phyloP scores from a whole-genome alignment of 2,888 invertebrate genomes.

The Pollenia amentaria region DNA sequence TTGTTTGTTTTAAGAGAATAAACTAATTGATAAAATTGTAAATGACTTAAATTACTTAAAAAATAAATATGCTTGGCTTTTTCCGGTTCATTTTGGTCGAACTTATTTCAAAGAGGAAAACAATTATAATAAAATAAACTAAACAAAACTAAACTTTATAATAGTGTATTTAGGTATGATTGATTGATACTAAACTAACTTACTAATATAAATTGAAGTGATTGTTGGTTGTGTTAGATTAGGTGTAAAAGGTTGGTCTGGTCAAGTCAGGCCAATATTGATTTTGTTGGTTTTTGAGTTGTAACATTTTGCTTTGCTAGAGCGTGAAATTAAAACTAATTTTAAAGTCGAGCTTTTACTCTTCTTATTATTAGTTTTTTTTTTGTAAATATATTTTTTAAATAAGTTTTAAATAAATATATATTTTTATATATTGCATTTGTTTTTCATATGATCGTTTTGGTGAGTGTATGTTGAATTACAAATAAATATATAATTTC shows the following conservation, averaged over 20 bases:
- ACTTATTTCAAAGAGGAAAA: constrained; percentile 46
- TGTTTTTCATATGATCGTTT: constrained; percentile 13
- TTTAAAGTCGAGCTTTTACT: neutral
- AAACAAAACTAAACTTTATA: constrained; percentile 2
- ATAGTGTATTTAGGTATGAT: neutral
- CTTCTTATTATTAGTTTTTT: neutral
- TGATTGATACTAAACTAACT: constrained; percentile 29
- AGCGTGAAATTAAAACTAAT: constrained; percentile 34
- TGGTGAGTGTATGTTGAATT: constrained; percentile 22
- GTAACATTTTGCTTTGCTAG: constrained; percentile 31
- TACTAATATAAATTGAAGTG: constrained; percentile 46
- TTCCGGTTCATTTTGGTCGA: constrained; percentile 43
- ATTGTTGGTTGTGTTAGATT: constrained; percentile 12
- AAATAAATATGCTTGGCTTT: constrained; percentile 53
- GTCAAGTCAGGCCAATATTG: neutral
- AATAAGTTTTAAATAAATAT: constrained; percentile 8
- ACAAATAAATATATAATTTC: constrained; percentile 7
- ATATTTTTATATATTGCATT: constrained; percentile 53
- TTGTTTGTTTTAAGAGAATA: constrained; percentile 34
- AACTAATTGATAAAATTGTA: constrained; percentile 7
- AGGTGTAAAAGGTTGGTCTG: constrained; percentile 15
- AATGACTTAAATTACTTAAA: constrained; percentile 52
- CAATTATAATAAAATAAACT: constrained; percentile 15
- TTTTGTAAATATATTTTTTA: constrained; percentile 4
- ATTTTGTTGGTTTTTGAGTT: constrained; percentile 10